Evolutionary conservation across 2,113 vertebrate genomes (phyloP).

Genomic region (Oreocharis arfaki): DNA sequence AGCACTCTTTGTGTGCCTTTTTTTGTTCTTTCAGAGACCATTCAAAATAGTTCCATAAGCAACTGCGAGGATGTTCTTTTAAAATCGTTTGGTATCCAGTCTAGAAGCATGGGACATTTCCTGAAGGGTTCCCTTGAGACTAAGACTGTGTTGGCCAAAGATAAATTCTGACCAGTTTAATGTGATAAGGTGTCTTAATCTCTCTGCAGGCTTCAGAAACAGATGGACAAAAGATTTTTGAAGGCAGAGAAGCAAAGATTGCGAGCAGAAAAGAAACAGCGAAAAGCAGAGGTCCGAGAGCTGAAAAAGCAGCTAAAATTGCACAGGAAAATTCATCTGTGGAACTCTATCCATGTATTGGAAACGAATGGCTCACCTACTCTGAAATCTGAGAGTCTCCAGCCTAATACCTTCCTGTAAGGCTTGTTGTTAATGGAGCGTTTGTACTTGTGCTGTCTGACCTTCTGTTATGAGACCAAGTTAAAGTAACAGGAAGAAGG

Average conservation of each 20-base stretch:
- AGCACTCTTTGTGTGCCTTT: neutral
- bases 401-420: slow-evolving; percentile 68
- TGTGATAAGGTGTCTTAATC: neutral
- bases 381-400: slow-evolving; percentile 72
- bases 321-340: slow-evolving; percentile 90
- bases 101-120: neutral
- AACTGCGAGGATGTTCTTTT: neutral
- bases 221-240: slow-evolving; percentile 91
- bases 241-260: slow-evolving; percentile 95
- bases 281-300: slow-evolving; percentile 94
- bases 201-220: slow-evolving; percentile 85
- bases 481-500: neutral
- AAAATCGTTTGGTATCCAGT: neutral
- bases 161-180: neutral
- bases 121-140: neutral
- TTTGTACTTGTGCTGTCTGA: neutral
- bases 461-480: neutral
- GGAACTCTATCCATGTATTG: slow-evolving; percentile 83
- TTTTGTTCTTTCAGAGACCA: neutral
- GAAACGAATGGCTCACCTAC: slow-evolving; percentile 53
- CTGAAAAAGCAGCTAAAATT: slow-evolving; percentile 95
- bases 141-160: neutral
- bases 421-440: neutral
- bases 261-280: slow-evolving; percentile 92
- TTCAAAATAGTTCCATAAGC: neutral